Evolutionary conservation across 2,797 vertebrate species (phyloP), one percentile per base, ranked within the genome.

Genomic region (Tympanoctomys barrerae): DNA sequence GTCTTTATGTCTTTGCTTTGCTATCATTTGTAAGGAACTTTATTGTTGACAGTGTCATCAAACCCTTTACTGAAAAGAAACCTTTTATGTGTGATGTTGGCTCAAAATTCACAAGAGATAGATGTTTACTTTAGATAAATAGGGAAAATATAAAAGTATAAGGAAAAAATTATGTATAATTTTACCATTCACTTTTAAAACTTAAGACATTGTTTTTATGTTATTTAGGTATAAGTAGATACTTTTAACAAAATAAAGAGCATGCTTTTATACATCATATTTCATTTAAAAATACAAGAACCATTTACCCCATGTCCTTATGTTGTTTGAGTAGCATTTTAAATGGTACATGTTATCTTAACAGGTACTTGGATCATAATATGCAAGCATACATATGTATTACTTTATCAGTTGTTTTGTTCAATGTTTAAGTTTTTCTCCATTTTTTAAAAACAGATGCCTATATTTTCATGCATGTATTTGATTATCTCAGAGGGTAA

Each of bases 1-100:
- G 4, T 99, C 31, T 64, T 70, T 2, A 1, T 78, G 10, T 39
- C 1, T 79, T 62, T 79, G 36, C 31, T 4, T 46, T 62, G n/a
- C 22, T 49, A 2, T n/a, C 26, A 1, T 52, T 64, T 28, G 0
- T 26, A 88, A 13, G 36, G 87, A 57, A 19, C 14, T 61, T 82
- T 59, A 31, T 73, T 46, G 54, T n/a, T 31, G 66, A 14, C 4
- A 31, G 11, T 10, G 46, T 87, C 33, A 19, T n/a, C 14, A 85
- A 33, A 52, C 28, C 22, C 0, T 52, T 1, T 57, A 61, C 46
- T 85, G 28, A 52, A 42, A 36, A 61, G 46, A 81, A 11, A 57
- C 21, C 7, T 26, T 81, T 70, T 28, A 26, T 54, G 24, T 93
- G 73, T 39, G 31, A 13, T 81, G 11, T 73, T 77, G 70, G 26